phyloP scores from a whole-genome alignment of 1,140 invertebrate genomes.

The Papilio xuthus region DNA sequence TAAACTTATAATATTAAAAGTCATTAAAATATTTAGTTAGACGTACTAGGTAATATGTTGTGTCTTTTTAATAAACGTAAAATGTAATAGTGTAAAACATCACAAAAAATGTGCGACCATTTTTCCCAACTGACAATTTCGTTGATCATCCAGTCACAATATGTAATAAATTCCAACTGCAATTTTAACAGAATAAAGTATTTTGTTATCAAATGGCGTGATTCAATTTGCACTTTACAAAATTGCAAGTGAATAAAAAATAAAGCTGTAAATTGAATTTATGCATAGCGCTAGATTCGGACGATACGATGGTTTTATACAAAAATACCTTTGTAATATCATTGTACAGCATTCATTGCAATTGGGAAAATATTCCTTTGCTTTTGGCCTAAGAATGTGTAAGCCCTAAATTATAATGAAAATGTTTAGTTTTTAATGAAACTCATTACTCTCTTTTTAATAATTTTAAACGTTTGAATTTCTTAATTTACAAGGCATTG shows the following conservation, averaged over 20 bases:
- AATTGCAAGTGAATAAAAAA: conserved; percentile 24
- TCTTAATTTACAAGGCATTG: too few relatives aligned
- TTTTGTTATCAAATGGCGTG: conserved; percentile 25
- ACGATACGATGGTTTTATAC: neutral
- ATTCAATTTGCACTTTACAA: conserved; percentile 34
- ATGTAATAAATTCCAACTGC: conserved; percentile 17
- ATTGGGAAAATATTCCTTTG: too few relatives aligned
- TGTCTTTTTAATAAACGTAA: neutral
- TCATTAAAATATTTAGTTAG: too few relatives aligned
- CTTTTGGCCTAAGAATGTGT: too few relatives aligned
- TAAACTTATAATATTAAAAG: too few relatives aligned
- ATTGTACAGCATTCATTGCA: too few relatives aligned
- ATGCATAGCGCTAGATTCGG: neutral
- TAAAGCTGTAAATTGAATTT: conserved; percentile 2
- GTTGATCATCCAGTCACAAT: conserved; percentile 28
- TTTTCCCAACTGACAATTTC: neutral
- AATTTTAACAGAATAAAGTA: conserved; percentile 30
- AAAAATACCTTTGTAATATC: neutral
- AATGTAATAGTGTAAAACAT: neutral
- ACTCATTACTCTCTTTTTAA: too few relatives aligned
- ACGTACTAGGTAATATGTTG: too few relatives aligned
- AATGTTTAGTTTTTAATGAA: too few relatives aligned
- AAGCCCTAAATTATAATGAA: too few relatives aligned
- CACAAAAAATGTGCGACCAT: neutral
- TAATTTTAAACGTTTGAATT: too few relatives aligned